Percentiles rank a stretch among this genome's conserved stretches.
Conservation (phyloP, 2,888 invertebrate species). For the Scaptomyza parva region DNA sequence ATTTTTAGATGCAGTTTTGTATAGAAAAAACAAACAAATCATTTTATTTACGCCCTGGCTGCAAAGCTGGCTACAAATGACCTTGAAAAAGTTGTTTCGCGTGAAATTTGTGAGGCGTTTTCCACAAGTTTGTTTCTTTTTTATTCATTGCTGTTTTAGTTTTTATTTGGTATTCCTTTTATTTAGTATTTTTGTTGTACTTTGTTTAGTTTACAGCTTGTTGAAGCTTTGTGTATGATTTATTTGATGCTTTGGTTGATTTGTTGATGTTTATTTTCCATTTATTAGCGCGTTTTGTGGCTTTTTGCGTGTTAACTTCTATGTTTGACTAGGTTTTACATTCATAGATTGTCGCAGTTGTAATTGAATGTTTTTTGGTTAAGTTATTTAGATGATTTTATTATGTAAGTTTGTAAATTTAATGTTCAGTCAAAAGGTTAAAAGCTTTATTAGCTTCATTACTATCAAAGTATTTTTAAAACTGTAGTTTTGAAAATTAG, state of each 20-base stretch:
- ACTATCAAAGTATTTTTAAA: background rate
- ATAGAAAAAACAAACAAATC: constrained; percentile 65
- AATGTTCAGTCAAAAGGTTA: background rate
- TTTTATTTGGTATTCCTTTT: constrained; percentile 10
- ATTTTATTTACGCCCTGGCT: constrained; percentile 50
- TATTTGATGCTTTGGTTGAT: constrained; percentile 44
- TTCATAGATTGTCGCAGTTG: constrained; percentile 25
- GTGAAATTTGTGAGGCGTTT: constrained; percentile 35
- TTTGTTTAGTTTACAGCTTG: constrained; percentile 61
- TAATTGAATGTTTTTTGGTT: background rate
- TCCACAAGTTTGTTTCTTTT: constrained; percentile 30
- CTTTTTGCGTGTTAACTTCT: constrained; percentile 20
- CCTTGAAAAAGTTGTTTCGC: constrained; percentile 59
- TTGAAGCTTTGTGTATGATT: constrained; percentile 38
- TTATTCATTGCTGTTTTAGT: constrained; percentile 26
- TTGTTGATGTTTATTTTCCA: constrained; percentile 42
- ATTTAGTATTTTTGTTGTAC: constrained; percentile 40
- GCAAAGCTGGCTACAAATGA: constrained; percentile 52
- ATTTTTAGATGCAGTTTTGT: constrained; percentile 55
- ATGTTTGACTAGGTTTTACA: constrained; percentile 1
- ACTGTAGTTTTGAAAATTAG: background rate
- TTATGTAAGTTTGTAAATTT: constrained; percentile 5
- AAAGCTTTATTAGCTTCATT: background rate
- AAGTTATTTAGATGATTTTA: constrained; percentile 2
- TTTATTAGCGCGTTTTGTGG: constrained; percentile 31